A percentile compares a stretch with the other conserved stretches of the same genome.
Conservation (phyloP, 30 jellyfish, hydroid and myxozoan species). For the Rhopilema esculentum region DNA sequence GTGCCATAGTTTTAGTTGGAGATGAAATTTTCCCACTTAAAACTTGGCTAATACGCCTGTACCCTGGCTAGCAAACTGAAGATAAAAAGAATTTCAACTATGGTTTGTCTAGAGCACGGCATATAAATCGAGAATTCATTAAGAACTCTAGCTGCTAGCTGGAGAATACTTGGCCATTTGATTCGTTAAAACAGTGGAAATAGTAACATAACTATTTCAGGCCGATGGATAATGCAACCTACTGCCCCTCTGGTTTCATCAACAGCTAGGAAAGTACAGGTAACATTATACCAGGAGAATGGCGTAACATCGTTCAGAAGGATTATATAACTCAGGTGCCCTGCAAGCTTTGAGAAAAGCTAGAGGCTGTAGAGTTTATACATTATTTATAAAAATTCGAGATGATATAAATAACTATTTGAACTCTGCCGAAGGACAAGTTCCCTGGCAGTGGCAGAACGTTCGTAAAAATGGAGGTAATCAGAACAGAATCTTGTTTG, state of each 20-base stretch:
- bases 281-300: slow-evolving; percentile 22
- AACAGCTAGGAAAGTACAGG: slow-evolving; percentile 24
- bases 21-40: slow-evolving; percentile 62
- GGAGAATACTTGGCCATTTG: slow-evolving; percentile 21
- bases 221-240: slow-evolving; percentile 41
- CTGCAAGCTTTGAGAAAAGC: background rate
- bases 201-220: slow-evolving; percentile 14
- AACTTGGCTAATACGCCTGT: slow-evolving; percentile 67
- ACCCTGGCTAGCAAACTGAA: slow-evolving; percentile 36
- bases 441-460: slow-evolving; percentile 39
- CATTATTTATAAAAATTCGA: background rate
- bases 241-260: slow-evolving; percentile 43
- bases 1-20: slow-evolving; percentile 52
- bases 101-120: slow-evolving; percentile 48
- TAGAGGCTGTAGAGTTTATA: background rate
- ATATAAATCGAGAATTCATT: slow-evolving; percentile 19
- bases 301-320: slow-evolving; percentile 11
- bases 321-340: background rate
- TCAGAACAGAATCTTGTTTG: no score
- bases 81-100: slow-evolving; percentile 19
- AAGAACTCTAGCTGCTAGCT: slow-evolving; percentile 24
- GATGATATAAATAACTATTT: slow-evolving; percentile 3
- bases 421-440: slow-evolving; percentile 20
- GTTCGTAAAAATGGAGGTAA: slow-evolving; percentile 23
- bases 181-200: slow-evolving; percentile 7